A percentile compares a stretch with the other conserved stretches of the same genome.
Conservation (phyloP, 2,888 invertebrate genomes). For the Lycocerus yunnanus region DNA sequence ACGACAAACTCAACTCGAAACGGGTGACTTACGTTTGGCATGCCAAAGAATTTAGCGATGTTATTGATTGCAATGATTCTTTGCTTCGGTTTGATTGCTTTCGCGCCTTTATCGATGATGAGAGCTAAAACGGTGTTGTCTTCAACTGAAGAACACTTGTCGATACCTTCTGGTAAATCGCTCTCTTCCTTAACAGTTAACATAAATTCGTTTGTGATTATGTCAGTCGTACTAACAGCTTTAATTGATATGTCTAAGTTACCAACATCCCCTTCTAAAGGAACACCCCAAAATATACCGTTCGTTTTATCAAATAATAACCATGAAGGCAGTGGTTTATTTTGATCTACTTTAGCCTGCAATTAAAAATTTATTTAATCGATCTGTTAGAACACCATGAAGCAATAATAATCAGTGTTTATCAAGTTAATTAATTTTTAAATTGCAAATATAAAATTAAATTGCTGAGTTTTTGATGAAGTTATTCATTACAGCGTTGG, state of each 20-base stretch:
- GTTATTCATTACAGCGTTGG: background rate
- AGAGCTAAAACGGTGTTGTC: conserved; percentile 63
- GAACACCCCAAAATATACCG: conserved; percentile 76
- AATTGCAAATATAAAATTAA: background rate
- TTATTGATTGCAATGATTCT: conserved; percentile 72
- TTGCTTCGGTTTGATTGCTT: conserved; percentile 65
- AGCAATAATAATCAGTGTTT: background rate
- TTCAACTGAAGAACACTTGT: conserved; percentile 46
- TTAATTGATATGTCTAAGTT: conserved; percentile 67
- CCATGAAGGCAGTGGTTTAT: conserved; percentile 66
- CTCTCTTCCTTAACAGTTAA: conserved; percentile 62
- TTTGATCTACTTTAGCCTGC: conserved; percentile 54
- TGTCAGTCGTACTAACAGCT: conserved; percentile 53
- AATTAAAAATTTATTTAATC: conserved; percentile 28
- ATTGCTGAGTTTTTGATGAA: background rate
- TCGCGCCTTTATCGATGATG: conserved; percentile 69
- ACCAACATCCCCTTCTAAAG: conserved; percentile 69
- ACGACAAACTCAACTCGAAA: background rate
- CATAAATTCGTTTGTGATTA: conserved; percentile 69
- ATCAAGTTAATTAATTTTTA: background rate
- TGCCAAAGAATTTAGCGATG: conserved; percentile 71
- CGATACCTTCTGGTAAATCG: conserved; percentile 29
- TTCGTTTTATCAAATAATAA: conserved; percentile 71
- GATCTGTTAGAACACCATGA: background rate
- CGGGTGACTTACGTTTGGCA: conserved; percentile 64